These are phyloP conservation scores for Drosophila siamana DNA, from an alignment of 2,888 invertebrate species.

Conservation along the genomic window DNA sequence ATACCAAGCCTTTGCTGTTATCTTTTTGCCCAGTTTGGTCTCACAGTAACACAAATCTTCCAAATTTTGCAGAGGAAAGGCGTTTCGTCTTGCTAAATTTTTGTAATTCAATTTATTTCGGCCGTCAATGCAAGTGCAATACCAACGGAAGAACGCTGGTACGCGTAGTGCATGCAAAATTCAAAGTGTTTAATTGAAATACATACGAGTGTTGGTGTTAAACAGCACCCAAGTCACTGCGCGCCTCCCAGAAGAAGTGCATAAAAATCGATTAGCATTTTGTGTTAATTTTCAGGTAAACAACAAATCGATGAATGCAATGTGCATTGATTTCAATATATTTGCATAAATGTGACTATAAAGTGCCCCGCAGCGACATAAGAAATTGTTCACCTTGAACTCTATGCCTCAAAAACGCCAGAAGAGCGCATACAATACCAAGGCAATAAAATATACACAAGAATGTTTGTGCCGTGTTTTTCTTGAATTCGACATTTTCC, in stretches of 20 bases:
- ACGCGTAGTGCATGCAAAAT: slow-evolving; percentile 53
- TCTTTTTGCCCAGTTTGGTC: slow-evolving; percentile 7
- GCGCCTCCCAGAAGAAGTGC: slow-evolving; percentile 15
- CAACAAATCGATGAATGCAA: slow-evolving; percentile 52
- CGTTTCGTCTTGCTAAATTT: slow-evolving; percentile 17
- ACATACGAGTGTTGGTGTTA: not conserved
- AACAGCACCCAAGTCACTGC: slow-evolving; percentile 19
- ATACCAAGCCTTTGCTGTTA: slow-evolving; percentile 3
- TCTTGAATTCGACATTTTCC: not conserved
- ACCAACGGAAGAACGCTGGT: slow-evolving; percentile 32
- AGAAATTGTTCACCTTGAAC: slow-evolving; percentile 51
- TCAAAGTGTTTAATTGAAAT: slow-evolving; percentile 12
- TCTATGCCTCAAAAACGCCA: slow-evolving; percentile 1
- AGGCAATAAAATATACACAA: slow-evolving; percentile 27
- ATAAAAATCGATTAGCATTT: slow-evolving; percentile 54
- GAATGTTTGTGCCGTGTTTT: slow-evolving; percentile 15
- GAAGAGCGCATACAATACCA: slow-evolving; percentile 20
- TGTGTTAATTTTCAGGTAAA: slow-evolving; percentile 50
- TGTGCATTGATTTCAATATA: slow-evolving; percentile 27
- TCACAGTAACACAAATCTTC: slow-evolving; percentile 35
- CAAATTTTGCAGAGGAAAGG: slow-evolving; percentile 26
- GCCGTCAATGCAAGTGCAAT: slow-evolving; percentile 64
- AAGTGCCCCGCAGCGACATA: not conserved
- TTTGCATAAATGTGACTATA: slow-evolving; percentile 1
- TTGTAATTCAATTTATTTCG: slow-evolving; percentile 41